Evolutionary conservation across 1,140 invertebrate genomes (phyloP).

Genomic region (Pomphorhynchus laevis): DNA sequence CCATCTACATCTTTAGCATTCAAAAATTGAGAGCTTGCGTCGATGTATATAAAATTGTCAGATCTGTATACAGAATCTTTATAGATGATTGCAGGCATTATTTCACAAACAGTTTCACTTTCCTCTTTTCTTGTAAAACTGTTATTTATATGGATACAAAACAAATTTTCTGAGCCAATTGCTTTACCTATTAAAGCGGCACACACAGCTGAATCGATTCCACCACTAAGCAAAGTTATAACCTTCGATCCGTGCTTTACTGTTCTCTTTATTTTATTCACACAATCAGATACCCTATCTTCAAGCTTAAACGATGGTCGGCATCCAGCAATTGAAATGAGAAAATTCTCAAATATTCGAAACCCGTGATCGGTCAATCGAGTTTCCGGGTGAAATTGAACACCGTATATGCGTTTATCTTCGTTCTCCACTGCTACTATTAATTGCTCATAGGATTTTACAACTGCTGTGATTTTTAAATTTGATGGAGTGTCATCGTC

Average conservation of each 20-base stretch:
- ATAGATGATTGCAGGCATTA: conserved; percentile 17
- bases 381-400: conserved; percentile 63
- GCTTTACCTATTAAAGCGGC: conserved; percentile 62
- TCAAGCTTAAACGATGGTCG: conserved; percentile 52
- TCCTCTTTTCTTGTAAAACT: conserved; percentile 92
- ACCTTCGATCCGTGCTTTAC: background rate
- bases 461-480: no score
- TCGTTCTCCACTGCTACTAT: background rate
- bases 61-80: no score
- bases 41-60: no score
- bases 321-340: conserved; percentile 51
- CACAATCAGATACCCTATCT: conserved; percentile 28
- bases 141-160: conserved; percentile 87
- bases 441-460: background rate
- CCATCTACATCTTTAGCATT: background rate
- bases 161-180: conserved; percentile 47
- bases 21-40: background rate
- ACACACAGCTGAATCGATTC: conserved; percentile 89
- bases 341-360: conserved; percentile 62
- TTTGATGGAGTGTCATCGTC: no score
- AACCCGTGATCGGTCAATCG: conserved; percentile 64
- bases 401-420: conserved; percentile 34
- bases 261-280: background rate
- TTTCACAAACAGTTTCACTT: conserved; percentile 42
- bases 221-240: conserved; percentile 40